phyloP scores from a whole-genome alignment of 2,888 invertebrate species.

The Oligia strigilis region DNA sequence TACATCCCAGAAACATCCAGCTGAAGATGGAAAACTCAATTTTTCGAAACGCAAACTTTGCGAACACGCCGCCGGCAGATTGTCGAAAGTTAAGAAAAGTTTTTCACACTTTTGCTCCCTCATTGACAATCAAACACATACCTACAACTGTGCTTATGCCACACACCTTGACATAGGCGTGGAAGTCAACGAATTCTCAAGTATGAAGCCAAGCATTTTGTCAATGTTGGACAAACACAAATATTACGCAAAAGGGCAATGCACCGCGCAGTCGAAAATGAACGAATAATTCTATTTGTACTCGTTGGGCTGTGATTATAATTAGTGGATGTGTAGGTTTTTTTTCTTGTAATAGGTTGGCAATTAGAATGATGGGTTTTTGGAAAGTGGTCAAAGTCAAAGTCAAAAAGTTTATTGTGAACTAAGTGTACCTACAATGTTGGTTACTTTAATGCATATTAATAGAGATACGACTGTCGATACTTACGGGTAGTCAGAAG shows the following conservation, averaged over 20 bases:
- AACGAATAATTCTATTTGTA: constrained; percentile 19
- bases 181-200: constrained; percentile 50
- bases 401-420: too few species aligned
- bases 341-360: constrained; percentile 26
- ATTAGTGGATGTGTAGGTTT: constrained; percentile 6
- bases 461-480: too few species aligned
- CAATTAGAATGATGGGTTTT: constrained; percentile 12
- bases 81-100: not conserved
- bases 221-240: constrained; percentile 32
- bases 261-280: constrained; percentile 13
- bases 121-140: not conserved
- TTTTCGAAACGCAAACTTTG: not conserved
- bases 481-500: too few species aligned
- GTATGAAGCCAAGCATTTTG: constrained; percentile 48
- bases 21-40: not conserved
- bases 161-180: not conserved
- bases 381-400: not conserved
- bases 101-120: not conserved
- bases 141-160: not conserved
- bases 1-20: not conserved
- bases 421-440: too few species aligned
- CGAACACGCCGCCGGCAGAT: not conserved
- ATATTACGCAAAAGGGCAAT: constrained; percentile 41
- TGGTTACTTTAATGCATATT: too few species aligned
- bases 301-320: constrained; percentile 6